Percentiles rank a stretch among this genome's conserved stretches.
Conservation (phyloP, 2,888 invertebrate species). For the Tetragnatha montana region DNA sequence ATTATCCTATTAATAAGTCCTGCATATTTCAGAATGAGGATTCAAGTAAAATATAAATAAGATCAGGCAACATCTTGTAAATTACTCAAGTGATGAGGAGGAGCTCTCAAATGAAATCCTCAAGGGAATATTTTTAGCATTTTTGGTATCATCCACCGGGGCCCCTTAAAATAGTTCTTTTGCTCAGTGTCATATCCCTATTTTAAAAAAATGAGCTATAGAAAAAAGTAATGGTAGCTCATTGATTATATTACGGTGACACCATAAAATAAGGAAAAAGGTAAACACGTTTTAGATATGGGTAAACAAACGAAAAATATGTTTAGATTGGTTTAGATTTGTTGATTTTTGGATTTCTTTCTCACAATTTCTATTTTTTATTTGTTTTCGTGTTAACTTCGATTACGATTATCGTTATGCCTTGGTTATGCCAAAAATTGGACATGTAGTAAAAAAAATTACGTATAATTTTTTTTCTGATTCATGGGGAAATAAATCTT, state of each 20-base stretch:
- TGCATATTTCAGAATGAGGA: no score
- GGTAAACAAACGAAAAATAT: conserved; percentile 18
- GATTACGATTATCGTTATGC: no score
- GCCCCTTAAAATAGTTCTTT: conserved; percentile 21
- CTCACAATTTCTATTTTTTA: not conserved
- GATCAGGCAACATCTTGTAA: no score
- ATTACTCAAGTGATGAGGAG: no score
- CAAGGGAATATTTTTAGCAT: conserved; percentile 11
- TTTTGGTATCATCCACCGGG: conserved; percentile 1
- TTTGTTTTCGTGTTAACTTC: not conserved
- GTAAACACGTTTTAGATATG: not conserved
- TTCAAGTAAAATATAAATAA: no score
- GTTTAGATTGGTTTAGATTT: conserved; percentile 2
- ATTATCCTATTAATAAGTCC: no score
- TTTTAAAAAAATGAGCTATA: not conserved
- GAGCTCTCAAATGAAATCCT: no score
- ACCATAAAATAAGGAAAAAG: not conserved
- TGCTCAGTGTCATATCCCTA: not conserved
- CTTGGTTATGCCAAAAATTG: no score
- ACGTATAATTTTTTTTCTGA: no score
- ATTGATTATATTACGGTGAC: not conserved
- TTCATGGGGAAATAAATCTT: no score
- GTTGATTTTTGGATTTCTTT: not conserved
- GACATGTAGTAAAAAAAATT: no score
- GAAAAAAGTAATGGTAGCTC: not conserved